Conservation (phyloP, 1,140 invertebrate genomes). For the Plutomurus gul region DNA sequence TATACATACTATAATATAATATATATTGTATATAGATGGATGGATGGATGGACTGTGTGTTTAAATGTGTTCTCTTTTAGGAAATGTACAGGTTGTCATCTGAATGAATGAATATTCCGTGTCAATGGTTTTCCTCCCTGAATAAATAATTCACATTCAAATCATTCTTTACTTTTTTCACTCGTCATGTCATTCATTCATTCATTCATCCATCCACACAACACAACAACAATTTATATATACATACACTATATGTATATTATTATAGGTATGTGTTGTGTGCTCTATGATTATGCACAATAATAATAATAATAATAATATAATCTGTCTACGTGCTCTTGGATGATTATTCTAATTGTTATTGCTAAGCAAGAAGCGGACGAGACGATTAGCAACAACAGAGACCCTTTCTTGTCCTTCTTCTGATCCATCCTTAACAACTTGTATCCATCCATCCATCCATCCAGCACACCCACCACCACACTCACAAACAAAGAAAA, state of each 20-base stretch:
- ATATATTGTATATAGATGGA: no score
- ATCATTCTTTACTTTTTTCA: neutral
- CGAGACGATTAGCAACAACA: neutral
- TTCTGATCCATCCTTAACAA: no score
- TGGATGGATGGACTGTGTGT: neutral
- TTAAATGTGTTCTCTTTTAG: neutral
- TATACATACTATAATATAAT: no score
- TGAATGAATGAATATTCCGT: conserved; percentile 12
- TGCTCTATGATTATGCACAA: neutral
- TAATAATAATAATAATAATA: neutral
- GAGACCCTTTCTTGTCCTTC: neutral
- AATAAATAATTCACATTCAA: conserved; percentile 4
- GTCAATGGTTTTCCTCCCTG: conserved; percentile 33
- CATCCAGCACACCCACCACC: no score
- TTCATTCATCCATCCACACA: neutral
- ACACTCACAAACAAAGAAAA: no score
- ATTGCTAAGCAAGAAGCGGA: neutral
- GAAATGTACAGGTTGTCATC: no score
- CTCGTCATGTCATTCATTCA: neutral
- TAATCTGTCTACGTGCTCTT: no score
- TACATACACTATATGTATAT: neutral
- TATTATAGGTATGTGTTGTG: neutral
- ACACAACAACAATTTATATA: neutral
- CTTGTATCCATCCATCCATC: no score
- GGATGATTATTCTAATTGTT: conserved; percentile 10